These are phyloP conservation scores for Ptyas mucosa DNA, from an alignment of 2,113 vertebrate genomes.

Conservation along the genomic window DNA sequence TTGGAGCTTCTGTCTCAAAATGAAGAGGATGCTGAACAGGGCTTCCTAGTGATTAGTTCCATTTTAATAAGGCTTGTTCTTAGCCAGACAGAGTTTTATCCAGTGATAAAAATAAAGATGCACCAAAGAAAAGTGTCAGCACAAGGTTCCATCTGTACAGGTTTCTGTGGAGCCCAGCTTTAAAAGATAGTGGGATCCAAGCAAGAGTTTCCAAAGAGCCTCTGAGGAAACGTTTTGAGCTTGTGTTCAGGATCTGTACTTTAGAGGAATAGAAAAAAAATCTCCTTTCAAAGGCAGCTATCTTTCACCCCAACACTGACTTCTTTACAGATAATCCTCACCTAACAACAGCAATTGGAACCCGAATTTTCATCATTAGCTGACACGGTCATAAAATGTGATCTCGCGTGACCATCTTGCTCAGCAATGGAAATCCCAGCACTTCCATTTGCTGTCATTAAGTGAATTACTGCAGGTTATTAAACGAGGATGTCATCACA, in stretches of 20 bases:
- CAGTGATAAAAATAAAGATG: background rate
- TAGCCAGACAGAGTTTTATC: background rate
- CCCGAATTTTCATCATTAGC: background rate
- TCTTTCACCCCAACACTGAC: background rate
- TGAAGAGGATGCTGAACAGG: background rate
- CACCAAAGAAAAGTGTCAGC: background rate
- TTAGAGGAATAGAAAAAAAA: background rate
- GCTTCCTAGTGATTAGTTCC: background rate
- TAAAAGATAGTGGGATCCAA: background rate
- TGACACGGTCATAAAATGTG: background rate
- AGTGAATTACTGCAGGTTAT: background rate
- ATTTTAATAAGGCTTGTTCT: background rate
- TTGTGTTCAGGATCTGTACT: background rate
- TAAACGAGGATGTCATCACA: background rate
- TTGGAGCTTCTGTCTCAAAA: background rate
- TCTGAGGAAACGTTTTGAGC: background rate
- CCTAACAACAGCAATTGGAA: background rate
- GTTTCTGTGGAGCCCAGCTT: background rate
- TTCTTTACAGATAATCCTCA: background rate
- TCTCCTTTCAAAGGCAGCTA: background rate
- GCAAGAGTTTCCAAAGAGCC: background rate
- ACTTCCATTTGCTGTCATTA: background rate
- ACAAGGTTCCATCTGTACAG: background rate
- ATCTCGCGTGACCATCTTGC: background rate
- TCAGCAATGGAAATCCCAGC: background rate